Evolutionary conservation across 2,113 vertebrate genomes (phyloP).

Genomic region (Scopus umbretta): DNA sequence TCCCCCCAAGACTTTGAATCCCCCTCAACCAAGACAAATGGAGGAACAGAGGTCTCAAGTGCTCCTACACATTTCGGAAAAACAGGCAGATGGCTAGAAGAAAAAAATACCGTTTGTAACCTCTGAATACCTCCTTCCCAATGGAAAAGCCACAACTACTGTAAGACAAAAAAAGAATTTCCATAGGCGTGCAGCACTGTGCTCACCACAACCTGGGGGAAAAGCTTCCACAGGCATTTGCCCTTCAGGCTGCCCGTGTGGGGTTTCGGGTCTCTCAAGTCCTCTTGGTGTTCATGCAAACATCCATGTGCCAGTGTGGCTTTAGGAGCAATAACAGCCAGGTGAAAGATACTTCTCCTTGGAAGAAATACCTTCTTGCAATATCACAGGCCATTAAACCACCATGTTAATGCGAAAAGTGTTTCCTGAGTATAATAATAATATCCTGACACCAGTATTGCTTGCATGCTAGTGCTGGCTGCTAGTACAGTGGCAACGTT

Average conservation of each 20-base stretch:
- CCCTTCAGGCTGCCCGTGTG: background rate
- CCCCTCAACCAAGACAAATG: background rate
- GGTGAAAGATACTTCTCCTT: background rate
- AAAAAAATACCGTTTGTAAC: background rate
- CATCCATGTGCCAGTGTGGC: accelerated
- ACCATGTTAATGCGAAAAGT: background rate
- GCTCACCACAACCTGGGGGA: background rate
- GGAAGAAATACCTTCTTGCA: background rate
- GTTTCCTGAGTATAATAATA: background rate
- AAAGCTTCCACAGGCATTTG: background rate
- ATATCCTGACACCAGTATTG: background rate
- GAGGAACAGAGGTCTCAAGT: background rate
- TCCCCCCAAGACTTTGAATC: background rate
- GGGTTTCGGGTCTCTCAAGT: background rate
- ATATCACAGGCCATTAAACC: background rate
- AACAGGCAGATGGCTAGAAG: background rate
- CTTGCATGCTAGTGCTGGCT: background rate
- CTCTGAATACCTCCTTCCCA: background rate
- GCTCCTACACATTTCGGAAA: background rate
- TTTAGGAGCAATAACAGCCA: background rate
- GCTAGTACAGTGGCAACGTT: background rate
- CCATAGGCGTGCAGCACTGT: background rate
- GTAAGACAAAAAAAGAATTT: background rate
- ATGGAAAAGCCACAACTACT: background rate
- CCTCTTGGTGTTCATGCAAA: background rate